phyloP scores from a whole-genome alignment of 1,140 invertebrate species.

The Bacillus rossius region DNA sequence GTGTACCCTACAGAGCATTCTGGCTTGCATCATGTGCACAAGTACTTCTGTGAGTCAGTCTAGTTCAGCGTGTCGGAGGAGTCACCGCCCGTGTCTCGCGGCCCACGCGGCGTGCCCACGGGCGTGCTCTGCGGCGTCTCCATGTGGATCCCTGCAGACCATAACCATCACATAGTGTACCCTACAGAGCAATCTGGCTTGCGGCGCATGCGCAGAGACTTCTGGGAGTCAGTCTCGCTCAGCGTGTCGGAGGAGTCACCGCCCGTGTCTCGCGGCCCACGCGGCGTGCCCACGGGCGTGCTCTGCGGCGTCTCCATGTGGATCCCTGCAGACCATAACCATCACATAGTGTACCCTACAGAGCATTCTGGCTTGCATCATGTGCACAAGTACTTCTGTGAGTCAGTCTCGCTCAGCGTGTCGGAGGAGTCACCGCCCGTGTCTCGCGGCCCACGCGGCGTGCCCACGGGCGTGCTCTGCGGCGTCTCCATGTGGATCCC shows the following conservation, averaged over 20 bases:
- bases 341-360: no score
- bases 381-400: constrained; percentile 47
- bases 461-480: constrained; percentile 41
- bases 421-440: constrained; percentile 45
- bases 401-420: constrained; percentile 48
- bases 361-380: no score
- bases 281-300: constrained; percentile 41
- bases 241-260: constrained; percentile 49
- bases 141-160: no score
- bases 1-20: no score
- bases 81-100: no score
- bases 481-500: constrained; percentile 37
- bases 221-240: constrained; percentile 48
- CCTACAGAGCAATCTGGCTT: no score
- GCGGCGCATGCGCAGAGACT: constrained; percentile 47
- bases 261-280: constrained; percentile 37
- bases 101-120: no score
- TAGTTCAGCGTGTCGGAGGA: no score
- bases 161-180: no score
- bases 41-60: no score
- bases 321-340: constrained; percentile 34
- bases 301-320: constrained; percentile 37
- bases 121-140: no score
- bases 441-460: constrained; percentile 38
- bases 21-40: no score